Percentiles rank a stretch among this genome's conserved stretches.
phyloP scores from a whole-genome alignment of 1,140 invertebrate species.

The Tribolium madens region DNA sequence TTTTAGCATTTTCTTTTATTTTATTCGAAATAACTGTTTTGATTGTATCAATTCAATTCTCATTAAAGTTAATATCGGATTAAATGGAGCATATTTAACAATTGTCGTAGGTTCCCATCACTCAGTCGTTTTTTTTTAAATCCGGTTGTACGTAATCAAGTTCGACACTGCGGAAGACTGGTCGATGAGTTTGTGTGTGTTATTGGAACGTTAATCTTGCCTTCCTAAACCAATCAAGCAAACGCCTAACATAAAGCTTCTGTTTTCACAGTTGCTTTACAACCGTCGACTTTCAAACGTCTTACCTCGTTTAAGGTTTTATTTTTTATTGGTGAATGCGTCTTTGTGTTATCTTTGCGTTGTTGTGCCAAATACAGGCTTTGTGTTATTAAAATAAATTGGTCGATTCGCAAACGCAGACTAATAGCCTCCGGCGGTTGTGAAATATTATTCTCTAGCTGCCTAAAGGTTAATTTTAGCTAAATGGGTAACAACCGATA shows the following conservation, averaged over 20 bases:
- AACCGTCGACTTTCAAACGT: too few species aligned
- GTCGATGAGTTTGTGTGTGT: not conserved
- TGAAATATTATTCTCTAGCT: not conserved
- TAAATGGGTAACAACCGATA: not conserved
- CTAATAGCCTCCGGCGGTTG: not conserved
- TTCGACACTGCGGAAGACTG: not conserved
- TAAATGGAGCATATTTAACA: conserved; percentile 14
- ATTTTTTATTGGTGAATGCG: too few species aligned
- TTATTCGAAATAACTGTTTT: not conserved
- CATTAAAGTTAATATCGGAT: conserved; percentile 12
- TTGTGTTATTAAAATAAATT: not conserved
- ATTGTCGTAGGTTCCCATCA: not conserved
- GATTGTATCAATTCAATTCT: conserved; percentile 26
- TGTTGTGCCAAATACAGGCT: too few species aligned
- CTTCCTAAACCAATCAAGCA: too few species aligned
- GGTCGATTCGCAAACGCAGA: not conserved
- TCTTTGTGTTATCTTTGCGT: too few species aligned
- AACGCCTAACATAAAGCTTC: too few species aligned
- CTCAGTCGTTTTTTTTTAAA: not conserved
- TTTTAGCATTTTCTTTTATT: conserved; percentile 1
- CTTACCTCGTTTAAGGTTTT: too few species aligned
- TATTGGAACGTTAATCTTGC: too few species aligned
- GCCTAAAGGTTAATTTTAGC: not conserved
- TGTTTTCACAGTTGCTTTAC: too few species aligned
- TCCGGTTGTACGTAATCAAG: not conserved